Evolutionary conservation across 35 echinoderm and acorn worm genomes (phyloP).

Genomic region (Ophioderma brevispina): DNA sequence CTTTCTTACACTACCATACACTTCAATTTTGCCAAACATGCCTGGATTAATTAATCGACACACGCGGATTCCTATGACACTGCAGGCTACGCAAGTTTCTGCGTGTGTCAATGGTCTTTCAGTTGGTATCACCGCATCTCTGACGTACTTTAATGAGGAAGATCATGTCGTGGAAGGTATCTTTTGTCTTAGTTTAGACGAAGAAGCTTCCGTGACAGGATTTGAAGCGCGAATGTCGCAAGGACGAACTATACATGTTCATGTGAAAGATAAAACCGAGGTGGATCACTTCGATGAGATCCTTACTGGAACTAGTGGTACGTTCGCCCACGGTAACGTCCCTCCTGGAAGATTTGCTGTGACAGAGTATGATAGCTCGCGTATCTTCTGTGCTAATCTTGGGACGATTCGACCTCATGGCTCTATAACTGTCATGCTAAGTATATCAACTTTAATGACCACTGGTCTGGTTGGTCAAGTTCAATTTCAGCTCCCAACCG

Average conservation of each 20-base stretch:
- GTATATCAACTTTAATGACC: conserved; percentile 77
- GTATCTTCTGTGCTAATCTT: conserved; percentile 90
- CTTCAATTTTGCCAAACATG: conserved; percentile 46
- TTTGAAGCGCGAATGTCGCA: conserved; percentile 93
- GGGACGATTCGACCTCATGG: conserved; percentile 94
- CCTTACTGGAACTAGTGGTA: conserved; percentile 56
- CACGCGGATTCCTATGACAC: conserved; percentile 76
- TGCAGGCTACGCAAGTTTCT: conserved; percentile 80
- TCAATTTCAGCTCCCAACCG: conserved; percentile 56
- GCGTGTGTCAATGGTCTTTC: conserved; percentile 91
- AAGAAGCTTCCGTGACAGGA: conserved; percentile 75
- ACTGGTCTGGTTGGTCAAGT: conserved; percentile 58
- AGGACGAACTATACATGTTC: conserved; percentile 71
- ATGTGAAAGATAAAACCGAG: conserved; percentile 82
- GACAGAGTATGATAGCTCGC: conserved; percentile 77
- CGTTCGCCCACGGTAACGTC: conserved; percentile 45
- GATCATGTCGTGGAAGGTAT: conserved; percentile 97
- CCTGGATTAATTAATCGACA: conserved; percentile 93
- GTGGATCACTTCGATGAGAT: conserved; percentile 92
- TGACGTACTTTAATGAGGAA: conserved; percentile 93
- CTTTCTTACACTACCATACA: not conserved
- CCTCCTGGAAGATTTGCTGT: conserved; percentile 91
- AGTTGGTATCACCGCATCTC: conserved; percentile 71
- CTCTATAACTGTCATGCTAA: conserved; percentile 74
- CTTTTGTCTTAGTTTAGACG: conserved; percentile 77